phyloP scores from a whole-genome alignment of 2,797 vertebrate genomes.

The Enteromius afrohamiltoni region DNA sequence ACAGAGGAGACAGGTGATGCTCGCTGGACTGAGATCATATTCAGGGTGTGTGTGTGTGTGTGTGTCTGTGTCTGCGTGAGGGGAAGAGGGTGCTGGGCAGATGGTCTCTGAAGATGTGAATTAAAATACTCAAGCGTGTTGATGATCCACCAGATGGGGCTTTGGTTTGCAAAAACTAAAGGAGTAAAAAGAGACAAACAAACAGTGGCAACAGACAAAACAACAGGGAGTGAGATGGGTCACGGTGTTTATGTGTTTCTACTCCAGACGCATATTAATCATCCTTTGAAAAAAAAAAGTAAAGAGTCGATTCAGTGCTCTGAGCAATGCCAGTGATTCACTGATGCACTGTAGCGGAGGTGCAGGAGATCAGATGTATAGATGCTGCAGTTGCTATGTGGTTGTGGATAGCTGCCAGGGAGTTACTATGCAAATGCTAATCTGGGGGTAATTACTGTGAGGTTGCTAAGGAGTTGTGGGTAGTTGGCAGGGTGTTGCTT shows the following conservation, averaged over 20 bases:
- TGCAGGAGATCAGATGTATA: not conserved
- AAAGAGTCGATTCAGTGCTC: slow-evolving; percentile 24
- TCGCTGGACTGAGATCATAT: slow-evolving; percentile 52
- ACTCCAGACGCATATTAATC: slow-evolving; percentile 42
- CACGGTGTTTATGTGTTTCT: slow-evolving; percentile 22
- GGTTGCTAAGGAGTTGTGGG: not conserved
- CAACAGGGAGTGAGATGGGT: slow-evolving; percentile 43
- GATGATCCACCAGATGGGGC: slow-evolving; percentile 65
- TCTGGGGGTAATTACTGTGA: not conserved
- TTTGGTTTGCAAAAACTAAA: slow-evolving; percentile 54
- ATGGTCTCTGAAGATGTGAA: slow-evolving; percentile 61
- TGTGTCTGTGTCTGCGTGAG: slow-evolving; percentile 11
- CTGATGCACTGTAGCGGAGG: not conserved
- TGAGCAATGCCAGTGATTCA: slow-evolving; percentile 10
- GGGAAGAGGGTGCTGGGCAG: slow-evolving; percentile 50
- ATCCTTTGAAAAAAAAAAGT: not conserved
- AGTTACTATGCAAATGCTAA: slow-evolving; percentile 9
- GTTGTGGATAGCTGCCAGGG: not conserved
- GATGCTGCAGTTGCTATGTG: not conserved
- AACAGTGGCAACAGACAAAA: slow-evolving; percentile 60
- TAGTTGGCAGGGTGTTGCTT: not conserved
- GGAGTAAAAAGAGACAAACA: slow-evolving; percentile 52
- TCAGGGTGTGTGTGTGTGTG: slow-evolving; percentile 36
- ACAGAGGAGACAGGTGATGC: slow-evolving; percentile 58
- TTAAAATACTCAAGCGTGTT: slow-evolving; percentile 61